Base-by-base conservation (phyloP, 2,113 vertebrate species). In the Chunga burmeisteri region DNA sequence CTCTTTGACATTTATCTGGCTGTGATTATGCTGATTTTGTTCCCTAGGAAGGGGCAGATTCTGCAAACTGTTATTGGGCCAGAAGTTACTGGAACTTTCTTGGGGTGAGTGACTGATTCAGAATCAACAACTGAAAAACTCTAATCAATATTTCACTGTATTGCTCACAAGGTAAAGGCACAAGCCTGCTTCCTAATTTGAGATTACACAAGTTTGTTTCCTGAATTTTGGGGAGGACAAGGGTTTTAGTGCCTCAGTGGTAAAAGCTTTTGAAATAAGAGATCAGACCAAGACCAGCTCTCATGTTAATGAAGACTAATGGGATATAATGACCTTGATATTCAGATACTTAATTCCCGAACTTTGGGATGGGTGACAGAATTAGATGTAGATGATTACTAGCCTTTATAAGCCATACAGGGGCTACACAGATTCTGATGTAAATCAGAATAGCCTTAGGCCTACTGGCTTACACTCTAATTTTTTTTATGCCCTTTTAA, bases 1-100 rank as follows among this genome's bases (percentile, higher is more conserved):
- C 88, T 66, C 91, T 89, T 66, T 88, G 95, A 97, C 96, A 97
- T 72, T 61, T 88, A 86, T 94, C 94, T 93, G 61, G 61, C 93
- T 92, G 75, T 6, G 49, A 44, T 95, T 95, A 62, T 72, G 46
- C 75, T 44, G 71, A 46, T 78, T 89, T 73, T 77, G 49, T 82
- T 97, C 85, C 80, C 85, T 84, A 63, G 83, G 71, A 96, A 95
- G 71, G 53, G 89, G 62, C 78, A 90, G 46, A 95, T 74, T 77
- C 81, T 95, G 50, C 38, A 80, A 58, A 47, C 42, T 86, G 80
- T 81, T 75, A 71, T 53, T 46, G 34, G 47, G 50, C 84, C 84
- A 97, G 67, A 91, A 94, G 71, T 93, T 88, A 73, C 58, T 88
- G 89, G 81, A 93, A 90, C n/a, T 14, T 93, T 93, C 68, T 42